Base-by-base conservation (phyloP, 2,888 invertebrate species). In the Drosophila heteroneura region DNA sequence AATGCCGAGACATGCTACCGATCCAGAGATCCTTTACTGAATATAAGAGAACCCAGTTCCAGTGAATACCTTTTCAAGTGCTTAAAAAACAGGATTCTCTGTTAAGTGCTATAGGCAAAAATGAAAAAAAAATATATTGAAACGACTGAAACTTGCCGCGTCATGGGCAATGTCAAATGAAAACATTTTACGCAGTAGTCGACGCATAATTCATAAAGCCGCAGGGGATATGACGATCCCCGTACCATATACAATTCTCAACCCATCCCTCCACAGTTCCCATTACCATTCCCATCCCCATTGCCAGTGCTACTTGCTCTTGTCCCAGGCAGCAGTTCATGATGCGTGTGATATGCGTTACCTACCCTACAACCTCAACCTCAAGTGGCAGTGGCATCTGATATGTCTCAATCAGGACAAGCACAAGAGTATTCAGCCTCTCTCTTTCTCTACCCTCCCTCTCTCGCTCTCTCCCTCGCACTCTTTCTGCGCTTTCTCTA, bases 401-500 rank as follows among this genome's bases (percentile, higher is more conserved):
- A 89, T 89, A 82, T 78, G 87, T 84, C 87, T 89, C 76, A 85
- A 87, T 89, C 85, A 79, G 73, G 37, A 70, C 47, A n/a, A 57
- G 53, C 33, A 39, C 28, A 32, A 35, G 14, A 30, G 64, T 30
- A 51, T 26, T 30, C 22, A 2, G 26, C 9, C 19, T 9, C 26
- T 35, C 59, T 28, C 47, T 41, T 44, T 56, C 19, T 4, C 32
- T 39, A 5, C n/a, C 22, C 26, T 30, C 59, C 39, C 54, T 28
- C 57, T 49, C 47, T 59, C 62, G 5, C 28, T 32, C 41, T 32
- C 57, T n/a, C n/a, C n/a, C 51, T 35, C 49, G 44, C 14, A 4
- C 26, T 33, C 52, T 39, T 12, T 9, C 22, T 51, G 9, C 14
- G n/a, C 33, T 30, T 62, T 41, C 47, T 56, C 67, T 16, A n/a